Conservation (phyloP, 2,797 vertebrate species). For the Prionace glauca region DNA sequence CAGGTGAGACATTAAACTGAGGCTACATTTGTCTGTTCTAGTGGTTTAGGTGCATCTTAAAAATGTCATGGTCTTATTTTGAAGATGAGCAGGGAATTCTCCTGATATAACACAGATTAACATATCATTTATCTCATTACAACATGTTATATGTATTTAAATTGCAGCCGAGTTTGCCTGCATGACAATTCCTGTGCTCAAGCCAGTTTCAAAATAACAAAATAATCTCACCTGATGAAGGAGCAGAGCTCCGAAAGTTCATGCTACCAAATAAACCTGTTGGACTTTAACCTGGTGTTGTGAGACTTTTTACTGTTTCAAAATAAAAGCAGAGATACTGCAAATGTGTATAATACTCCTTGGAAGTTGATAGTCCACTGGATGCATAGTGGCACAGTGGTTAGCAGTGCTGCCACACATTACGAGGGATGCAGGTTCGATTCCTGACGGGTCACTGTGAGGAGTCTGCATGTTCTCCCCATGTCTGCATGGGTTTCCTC, state of each 20-base stretch:
- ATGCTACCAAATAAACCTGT: too few relatives aligned
- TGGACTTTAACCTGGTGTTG: too few relatives aligned
- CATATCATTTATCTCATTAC: background rate
- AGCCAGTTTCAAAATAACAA: background rate
- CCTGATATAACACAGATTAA: background rate
- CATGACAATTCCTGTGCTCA: background rate
- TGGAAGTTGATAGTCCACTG: background rate
- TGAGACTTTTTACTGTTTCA: too few relatives aligned
- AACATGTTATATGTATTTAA: background rate
- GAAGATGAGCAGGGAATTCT: background rate
- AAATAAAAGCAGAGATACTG: background rate
- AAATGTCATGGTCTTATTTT: background rate
- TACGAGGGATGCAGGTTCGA: too few relatives aligned
- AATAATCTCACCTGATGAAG: too few relatives aligned
- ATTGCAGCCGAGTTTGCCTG: background rate
- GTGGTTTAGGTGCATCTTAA: background rate
- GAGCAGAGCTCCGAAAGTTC: too few relatives aligned
- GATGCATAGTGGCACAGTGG: too few relatives aligned
- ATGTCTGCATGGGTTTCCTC: too few relatives aligned
- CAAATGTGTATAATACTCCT: background rate
- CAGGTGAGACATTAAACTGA: background rate
- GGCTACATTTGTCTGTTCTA: background rate
- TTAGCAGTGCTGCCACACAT: too few relatives aligned
- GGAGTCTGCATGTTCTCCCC: too few relatives aligned
- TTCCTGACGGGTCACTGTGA: too few relatives aligned